Base-by-base conservation (phyloP, 2,113 vertebrate species). In the Syngnathoides biaculeatus region DNA sequence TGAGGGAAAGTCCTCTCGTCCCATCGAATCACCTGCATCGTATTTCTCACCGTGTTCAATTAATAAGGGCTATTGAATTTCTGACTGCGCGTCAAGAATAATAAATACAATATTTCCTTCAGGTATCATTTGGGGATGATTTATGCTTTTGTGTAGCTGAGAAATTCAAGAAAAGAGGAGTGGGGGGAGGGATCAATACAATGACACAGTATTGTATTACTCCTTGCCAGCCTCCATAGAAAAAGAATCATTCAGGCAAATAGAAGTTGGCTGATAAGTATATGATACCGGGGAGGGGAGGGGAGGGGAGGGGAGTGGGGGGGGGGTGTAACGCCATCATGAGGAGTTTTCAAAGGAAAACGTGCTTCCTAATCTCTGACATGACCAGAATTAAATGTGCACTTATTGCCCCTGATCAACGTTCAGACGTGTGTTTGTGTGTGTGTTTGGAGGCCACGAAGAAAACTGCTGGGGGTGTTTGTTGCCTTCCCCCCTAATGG, bases 11-110 rank as follows among this genome's bases (percentile, higher is more conserved):
- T 82, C 74, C 78, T 68, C 72, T 61, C 19, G 84, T 89, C 86
- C 69, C 73, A 68, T 73, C 71, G 75, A 83, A 90, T 90, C 85
- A 88, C 73, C 80, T 67, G 58, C 73, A 84, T 84, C 86, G 86
- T 91, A 89, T 87, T 86, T 90, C 88, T 88, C 87, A 79, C 84
- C 79, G 74, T 85, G 79, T 86, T 84, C 88, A 85, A 92, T 92
- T 90, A 91, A 91, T 90, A 89, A 87, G 77, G 79, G 61, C 76
- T 88, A 92, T 90, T 89, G 88, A 87, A 86, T 92, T 90, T 89
- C 80, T 88, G 86, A 88, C 87, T 81, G 69, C 63, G 80, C 69
- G 82, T 89, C 90, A 87, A 84, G 84, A 89, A 90, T 90, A 90
- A 92, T 88, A 90, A 83, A 90, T 90, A 83, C 82, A 86, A 83